Evolutionary conservation across 2,888 invertebrate species (phyloP).

Genomic region (Pecten maximus): DNA sequence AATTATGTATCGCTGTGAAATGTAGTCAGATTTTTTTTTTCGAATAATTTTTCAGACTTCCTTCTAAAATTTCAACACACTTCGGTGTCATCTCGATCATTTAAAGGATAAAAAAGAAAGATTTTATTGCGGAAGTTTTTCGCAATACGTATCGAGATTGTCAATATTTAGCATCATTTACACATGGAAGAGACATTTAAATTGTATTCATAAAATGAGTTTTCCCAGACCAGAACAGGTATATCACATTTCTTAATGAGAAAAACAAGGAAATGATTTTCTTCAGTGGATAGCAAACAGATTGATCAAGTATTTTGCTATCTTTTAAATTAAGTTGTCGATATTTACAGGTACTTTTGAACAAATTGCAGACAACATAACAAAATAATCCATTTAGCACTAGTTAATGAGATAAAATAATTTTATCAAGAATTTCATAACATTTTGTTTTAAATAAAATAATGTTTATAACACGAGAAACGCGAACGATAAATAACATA

Average conservation of each 20-base stretch:
- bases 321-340: no score
- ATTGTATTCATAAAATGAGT: no score
- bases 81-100: no score
- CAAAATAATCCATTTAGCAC: not conserved
- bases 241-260: not conserved
- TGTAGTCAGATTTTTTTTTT: no score
- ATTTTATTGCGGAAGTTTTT: not conserved
- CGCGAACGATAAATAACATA: not conserved
- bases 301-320: no score
- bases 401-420: not conserved
- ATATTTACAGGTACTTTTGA: not conserved
- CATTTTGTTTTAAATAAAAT: not conserved
- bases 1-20: no score
- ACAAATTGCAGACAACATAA: not conserved
- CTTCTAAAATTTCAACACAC: no score
- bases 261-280: not conserved
- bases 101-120: no score
- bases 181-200: not conserved
- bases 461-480: not conserved
- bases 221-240: not conserved
- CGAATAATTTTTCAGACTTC: no score
- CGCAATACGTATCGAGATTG: not conserved
- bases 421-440: not conserved
- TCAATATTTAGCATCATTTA: no score
- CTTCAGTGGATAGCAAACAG: not conserved